phyloP scores from a whole-genome alignment of 2,113 vertebrate species.

The Forbesichthys papilliferus region DNA sequence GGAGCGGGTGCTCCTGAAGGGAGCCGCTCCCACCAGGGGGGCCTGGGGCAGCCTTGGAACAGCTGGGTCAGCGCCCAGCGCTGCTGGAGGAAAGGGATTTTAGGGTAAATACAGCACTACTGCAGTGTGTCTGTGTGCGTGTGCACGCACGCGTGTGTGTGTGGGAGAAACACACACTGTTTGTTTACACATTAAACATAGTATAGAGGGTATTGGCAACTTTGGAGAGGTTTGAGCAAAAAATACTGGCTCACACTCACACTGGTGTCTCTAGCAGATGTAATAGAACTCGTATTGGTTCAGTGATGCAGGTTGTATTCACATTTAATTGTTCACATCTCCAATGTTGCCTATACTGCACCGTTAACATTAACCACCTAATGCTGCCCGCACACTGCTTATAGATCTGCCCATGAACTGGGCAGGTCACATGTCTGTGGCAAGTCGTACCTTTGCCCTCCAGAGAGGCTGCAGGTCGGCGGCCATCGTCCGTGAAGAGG shows the following conservation, averaged over 20 bases:
- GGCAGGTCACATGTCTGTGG: background rate
- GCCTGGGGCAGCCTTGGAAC: slow-evolving; percentile 51
- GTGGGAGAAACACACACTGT: background rate
- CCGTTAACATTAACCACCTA: background rate
- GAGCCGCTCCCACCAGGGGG: slow-evolving; percentile 31
- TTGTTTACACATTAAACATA: background rate
- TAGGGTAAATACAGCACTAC: background rate
- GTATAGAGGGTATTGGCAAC: too few relatives aligned
- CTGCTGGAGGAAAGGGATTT: slow-evolving; percentile 35
- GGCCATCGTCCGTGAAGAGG: slow-evolving; percentile 86
- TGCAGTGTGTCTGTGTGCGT: too few relatives aligned
- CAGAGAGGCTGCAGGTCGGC: slow-evolving; percentile 63
- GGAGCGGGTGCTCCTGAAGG: slow-evolving; percentile 68
- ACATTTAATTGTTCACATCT: background rate
- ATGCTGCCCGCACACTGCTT: background rate
- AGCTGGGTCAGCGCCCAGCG: slow-evolving; percentile 32
- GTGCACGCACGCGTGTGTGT: too few relatives aligned
- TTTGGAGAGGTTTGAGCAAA: too few relatives aligned
- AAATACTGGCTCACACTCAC: too few relatives aligned
- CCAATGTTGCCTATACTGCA: background rate
- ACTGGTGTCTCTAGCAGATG: too few relatives aligned
- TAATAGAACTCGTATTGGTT: too few relatives aligned
- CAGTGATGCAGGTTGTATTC: too few relatives aligned
- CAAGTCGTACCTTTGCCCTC: slow-evolving; percentile 67
- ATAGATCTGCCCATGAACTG: background rate